Conservation (phyloP, 1,140 invertebrate genomes). For the Propsilocerus akamusi region DNA sequence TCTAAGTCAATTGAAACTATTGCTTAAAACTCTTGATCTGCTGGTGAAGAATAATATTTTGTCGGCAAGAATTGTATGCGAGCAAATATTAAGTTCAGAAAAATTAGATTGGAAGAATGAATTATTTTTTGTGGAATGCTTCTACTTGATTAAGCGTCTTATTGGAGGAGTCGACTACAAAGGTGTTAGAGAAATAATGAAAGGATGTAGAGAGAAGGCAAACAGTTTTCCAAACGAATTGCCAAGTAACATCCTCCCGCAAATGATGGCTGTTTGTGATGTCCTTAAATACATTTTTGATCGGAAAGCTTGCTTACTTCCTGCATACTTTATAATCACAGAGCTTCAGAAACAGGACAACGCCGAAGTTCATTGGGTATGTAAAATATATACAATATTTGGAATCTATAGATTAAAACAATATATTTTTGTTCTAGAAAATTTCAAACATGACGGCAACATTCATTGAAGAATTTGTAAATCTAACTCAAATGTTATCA, state of each 20-base stretch:
- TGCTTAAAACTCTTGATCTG: not conserved
- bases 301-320: constrained; percentile 75
- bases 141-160: constrained; percentile 66
- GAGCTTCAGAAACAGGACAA: constrained; percentile 80
- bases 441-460: constrained; percentile 64
- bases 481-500: constrained; percentile 86
- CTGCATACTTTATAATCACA: constrained; percentile 87
- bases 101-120: constrained; percentile 55
- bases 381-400: constrained; percentile 8
- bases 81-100: constrained; percentile 61
- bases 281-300: constrained; percentile 82
- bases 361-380: constrained; percentile 84
- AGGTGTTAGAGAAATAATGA: constrained; percentile 81
- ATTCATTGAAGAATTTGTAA: constrained; percentile 82
- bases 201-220: constrained; percentile 79
- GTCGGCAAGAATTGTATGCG: constrained; percentile 56
- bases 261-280: constrained; percentile 58
- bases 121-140: constrained; percentile 77
- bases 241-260: constrained; percentile 58
- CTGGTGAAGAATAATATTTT: constrained; percentile 7
- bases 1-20: not conserved
- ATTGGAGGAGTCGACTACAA: constrained; percentile 89
- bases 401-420: constrained; percentile 1
- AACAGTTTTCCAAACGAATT: constrained; percentile 53
- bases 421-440: constrained; percentile 32